Evolutionary conservation across 1,140 invertebrate genomes (phyloP).

Genomic region (Nixonia krombeini): DNA sequence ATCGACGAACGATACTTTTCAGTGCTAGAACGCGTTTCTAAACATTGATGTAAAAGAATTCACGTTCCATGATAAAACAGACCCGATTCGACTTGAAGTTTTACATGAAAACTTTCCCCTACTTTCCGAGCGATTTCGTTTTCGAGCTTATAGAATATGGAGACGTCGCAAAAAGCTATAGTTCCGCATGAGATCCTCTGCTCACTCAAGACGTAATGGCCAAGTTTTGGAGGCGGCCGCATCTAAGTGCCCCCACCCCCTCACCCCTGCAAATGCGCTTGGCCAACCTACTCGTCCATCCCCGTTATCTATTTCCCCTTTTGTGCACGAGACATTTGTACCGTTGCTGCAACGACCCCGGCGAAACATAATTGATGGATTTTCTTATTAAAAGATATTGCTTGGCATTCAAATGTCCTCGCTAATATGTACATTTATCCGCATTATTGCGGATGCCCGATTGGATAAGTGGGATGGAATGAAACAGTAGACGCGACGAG

Average conservation of each 20-base stretch:
- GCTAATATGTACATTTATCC: too few species aligned
- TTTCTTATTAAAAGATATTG: not conserved
- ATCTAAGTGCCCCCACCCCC: conserved; percentile 59
- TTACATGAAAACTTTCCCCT: conserved; percentile 40
- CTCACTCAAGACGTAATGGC: conserved; percentile 61
- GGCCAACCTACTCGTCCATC: conserved; percentile 37
- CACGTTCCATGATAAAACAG: conserved; percentile 39
- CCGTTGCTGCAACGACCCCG: conserved; percentile 3
- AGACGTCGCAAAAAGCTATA: conserved; percentile 50
- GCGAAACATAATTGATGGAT: conserved; percentile 1
- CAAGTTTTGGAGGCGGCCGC: conserved; percentile 62
- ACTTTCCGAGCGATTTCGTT: conserved; percentile 43
- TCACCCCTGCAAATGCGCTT: conserved; percentile 16
- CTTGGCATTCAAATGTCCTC: too few species aligned
- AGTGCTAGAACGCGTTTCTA: not conserved
- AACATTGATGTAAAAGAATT: conserved; percentile 29
- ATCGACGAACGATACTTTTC: not conserved
- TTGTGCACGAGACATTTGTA: conserved; percentile 23
- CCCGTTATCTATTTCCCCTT: conserved; percentile 42
- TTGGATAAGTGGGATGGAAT: too few species aligned
- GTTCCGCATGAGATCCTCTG: conserved; percentile 56
- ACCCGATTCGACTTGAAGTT: conserved; percentile 34
- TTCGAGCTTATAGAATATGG: conserved; percentile 53
- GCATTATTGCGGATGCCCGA: too few species aligned
- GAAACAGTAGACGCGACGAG: too few species aligned